These are phyloP conservation scores for Aspidapion aeneum DNA, from an alignment of 2,888 invertebrate species.

Conservation along the genomic window DNA sequence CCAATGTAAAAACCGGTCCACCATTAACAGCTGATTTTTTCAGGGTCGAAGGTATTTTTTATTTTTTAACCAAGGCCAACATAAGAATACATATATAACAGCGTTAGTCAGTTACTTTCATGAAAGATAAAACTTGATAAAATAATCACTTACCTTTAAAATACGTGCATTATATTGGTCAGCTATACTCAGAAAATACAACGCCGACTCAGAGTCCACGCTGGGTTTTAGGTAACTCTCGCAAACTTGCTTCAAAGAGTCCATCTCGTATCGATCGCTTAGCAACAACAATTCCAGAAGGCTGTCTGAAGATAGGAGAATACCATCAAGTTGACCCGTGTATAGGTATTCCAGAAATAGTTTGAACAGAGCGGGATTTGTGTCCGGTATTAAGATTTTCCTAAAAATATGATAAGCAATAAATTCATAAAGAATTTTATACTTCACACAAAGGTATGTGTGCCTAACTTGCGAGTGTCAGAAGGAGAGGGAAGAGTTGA, in stretches of 20 bases:
- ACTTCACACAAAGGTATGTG: too few relatives aligned
- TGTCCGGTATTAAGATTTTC: slow-evolving; percentile 64
- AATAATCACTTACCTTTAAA: slow-evolving; percentile 54
- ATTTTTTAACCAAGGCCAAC: too few relatives aligned
- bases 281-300: slow-evolving; percentile 61
- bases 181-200: slow-evolving; percentile 62
- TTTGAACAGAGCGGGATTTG: slow-evolving; percentile 58
- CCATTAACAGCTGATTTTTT: too few relatives aligned
- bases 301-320: slow-evolving; percentile 49
- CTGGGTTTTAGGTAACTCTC: slow-evolving; percentile 58
- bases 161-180: slow-evolving; percentile 61
- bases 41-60: too few relatives aligned
- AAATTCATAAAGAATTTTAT: too few relatives aligned
- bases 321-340: slow-evolving; percentile 56
- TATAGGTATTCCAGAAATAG: slow-evolving; percentile 63
- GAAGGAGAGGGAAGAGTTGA: too few relatives aligned
- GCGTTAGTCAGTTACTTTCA: too few relatives aligned
- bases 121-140: too few relatives aligned
- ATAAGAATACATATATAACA: too few relatives aligned
- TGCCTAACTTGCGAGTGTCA: too few relatives aligned
- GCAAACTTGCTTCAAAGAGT: slow-evolving; percentile 60
- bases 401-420: slow-evolving; percentile 43
- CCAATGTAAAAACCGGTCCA: too few relatives aligned
- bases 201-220: slow-evolving; percentile 60
- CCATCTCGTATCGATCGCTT: slow-evolving; percentile 61